phyloP scores from a whole-genome alignment of 1,140 invertebrate species.

The Eumeta japonica region DNA sequence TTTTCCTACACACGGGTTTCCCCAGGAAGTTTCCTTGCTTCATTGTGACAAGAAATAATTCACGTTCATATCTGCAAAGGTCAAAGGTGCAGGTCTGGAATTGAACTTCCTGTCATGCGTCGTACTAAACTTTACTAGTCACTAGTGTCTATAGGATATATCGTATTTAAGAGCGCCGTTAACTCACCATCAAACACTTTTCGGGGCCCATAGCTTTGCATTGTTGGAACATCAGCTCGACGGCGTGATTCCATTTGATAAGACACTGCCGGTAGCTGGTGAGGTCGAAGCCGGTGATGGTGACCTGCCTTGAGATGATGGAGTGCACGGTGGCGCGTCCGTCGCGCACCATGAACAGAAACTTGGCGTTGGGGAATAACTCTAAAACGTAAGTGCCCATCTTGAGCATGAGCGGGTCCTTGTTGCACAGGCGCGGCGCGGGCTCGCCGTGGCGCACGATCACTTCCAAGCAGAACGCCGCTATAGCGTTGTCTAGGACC shows the following conservation, averaged over 20 bases:
- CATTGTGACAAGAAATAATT: too few species aligned
- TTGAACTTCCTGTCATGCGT: too few species aligned
- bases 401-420: conserved; percentile 96
- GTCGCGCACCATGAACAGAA: conserved; percentile 97
- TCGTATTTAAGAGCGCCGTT: too few species aligned
- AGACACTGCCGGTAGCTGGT: conserved; percentile 90
- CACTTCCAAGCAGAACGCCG: conserved; percentile 94
- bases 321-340: conserved; percentile 97
- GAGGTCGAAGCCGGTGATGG: conserved; percentile 96
- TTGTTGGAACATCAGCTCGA: conserved; percentile 91
- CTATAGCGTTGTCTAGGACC: conserved; percentile 93
- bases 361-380: conserved; percentile 86
- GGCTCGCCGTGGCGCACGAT: conserved; percentile 94
- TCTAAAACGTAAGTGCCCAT: conserved; percentile 85
- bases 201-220: conserved; percentile 83
- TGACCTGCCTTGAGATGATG: conserved; percentile 90
- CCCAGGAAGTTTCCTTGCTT: too few species aligned
- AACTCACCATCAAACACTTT: conserved; percentile 85
- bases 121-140: too few species aligned
- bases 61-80: too few species aligned
- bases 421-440: conserved; percentile 92
- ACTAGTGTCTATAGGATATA: too few species aligned
- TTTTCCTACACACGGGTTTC: too few species aligned
- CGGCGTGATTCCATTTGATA: conserved; percentile 94
- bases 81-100: too few species aligned